Evolutionary conservation across 2,797 vertebrate species (phyloP), one percentile per base, ranked within the genome.

Genomic region (Hemibagrus guttatus): DNA sequence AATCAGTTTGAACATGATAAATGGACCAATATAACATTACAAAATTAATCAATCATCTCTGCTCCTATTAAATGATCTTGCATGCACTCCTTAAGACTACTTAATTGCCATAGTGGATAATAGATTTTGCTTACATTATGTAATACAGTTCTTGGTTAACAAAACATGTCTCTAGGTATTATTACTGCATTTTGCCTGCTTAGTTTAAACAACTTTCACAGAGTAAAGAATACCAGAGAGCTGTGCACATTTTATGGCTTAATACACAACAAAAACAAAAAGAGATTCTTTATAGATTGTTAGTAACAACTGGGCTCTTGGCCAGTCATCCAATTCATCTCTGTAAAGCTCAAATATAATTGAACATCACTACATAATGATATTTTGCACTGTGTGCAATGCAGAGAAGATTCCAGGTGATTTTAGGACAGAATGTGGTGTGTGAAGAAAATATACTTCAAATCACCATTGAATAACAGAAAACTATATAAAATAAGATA

Each of bases 11-110:
- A 46, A 71, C 31, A 64, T 72, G 76, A 81, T 17, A 71, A 85
- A 85, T 46, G 64, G 39, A 81, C 39, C 64, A 80, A 86, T 86
- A 81, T 86, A 81, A 46, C 35, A 54, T 12, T 4, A 66, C 16
- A 39, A 61, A n/a, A 64, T 69, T 80, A 80, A 69, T 61, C 72
- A 69, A 69, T 52, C 72, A 64, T 42, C 7, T 63, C 26, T 52
- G 17, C 23, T 71, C 11, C 54, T 42, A 68, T 35, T 79, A 68
- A 85, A 85, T 28, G 21, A 56, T 63, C 35, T 56, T 35, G 49
- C 81, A 9, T 28, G 26, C 52, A 71, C 16, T 69, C 52, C 52
- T 58, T n/a, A 49, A 46, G 21, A n/a, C 23, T 17, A 49, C 26
- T 46, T 72, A 69, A 69, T 8, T 39, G 19, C 31, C 17, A 39